Base-by-base conservation (phyloP, 2,797 vertebrate genomes). In the Argentina silus region DNA sequence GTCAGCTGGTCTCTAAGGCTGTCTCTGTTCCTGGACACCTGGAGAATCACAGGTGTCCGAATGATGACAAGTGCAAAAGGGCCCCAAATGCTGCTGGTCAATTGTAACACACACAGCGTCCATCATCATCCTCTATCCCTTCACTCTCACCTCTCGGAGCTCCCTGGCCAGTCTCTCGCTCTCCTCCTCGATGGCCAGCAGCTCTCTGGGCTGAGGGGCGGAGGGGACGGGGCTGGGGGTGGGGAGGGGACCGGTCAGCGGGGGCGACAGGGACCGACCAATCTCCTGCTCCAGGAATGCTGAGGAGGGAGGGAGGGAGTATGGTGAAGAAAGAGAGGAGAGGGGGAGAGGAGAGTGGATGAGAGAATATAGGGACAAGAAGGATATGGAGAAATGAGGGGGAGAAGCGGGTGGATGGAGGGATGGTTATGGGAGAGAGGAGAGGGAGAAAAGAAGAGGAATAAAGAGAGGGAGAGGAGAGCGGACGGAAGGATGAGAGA, bases 31-130 rank as follows among this genome's bases (percentile, higher is more conserved):
- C 89, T 90, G 73, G 88, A 94, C 50, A 94, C 93, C 93, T 94
- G 64, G 7, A n/a, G n/a, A 98, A 80, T 95, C 94, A 0, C 95
- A 96, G 81, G n/a, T n/a, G n/a, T n/a, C n/a, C n/a, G n/a, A n/a
- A n/a, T n/a, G n/a, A n/a, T n/a, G n/a, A n/a, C n/a, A n/a, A n/a
- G n/a, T n/a, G n/a, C n/a, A n/a, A n/a, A n/a, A n/a, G n/a, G n/a
- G n/a, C n/a, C n/a, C n/a, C n/a, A n/a, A n/a, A n/a, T n/a, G n/a
- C n/a, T n/a, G n/a, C n/a, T n/a, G n/a, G n/a, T n/a, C n/a, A n/a
- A n/a, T n/a, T n/a, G n/a, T n/a, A n/a, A n/a, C n/a, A n/a, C n/a
- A n/a, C n/a, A n/a, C n/a, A n/a, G n/a, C 11, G 11, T 51, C 50
- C 10, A 8, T 51, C 0, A 51, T 51, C 2, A 51, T 4, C 53